These are phyloP conservation scores for Ahaetulla prasina DNA, from an alignment of 2,113 vertebrate species.

Conservation along the genomic window DNA sequence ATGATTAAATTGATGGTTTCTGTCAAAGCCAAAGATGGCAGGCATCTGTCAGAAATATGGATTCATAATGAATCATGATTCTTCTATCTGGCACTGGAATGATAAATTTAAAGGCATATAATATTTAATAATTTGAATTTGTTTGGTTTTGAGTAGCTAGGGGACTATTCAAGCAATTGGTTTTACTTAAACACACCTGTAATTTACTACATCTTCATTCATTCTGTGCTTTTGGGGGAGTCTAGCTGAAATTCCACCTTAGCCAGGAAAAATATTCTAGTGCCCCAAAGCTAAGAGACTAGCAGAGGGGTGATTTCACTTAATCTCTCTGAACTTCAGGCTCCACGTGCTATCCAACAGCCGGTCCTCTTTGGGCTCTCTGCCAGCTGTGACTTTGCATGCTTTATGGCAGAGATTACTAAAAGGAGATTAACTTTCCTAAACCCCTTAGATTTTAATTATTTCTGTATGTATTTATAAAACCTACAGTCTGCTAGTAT, in stretches of 20 bases:
- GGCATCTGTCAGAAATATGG: background rate
- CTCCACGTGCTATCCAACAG: conserved; percentile 67
- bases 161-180: background rate
- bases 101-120: background rate
- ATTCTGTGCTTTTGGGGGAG: background rate
- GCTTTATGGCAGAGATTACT: conserved; percentile 85
- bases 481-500: conserved; percentile 73
- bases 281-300: background rate
- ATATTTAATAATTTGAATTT: background rate
- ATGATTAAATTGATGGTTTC: background rate
- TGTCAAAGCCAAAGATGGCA: background rate
- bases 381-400: conserved; percentile 78
- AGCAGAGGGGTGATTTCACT: conserved; percentile 18
- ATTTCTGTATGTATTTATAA: conserved; percentile 89
- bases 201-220: background rate
- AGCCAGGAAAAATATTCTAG: background rate
- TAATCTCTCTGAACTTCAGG: conserved; percentile 49
- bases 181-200: background rate
- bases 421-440: conserved; percentile 84
- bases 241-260: background rate
- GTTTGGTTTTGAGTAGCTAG: background rate
- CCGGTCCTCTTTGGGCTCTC: conserved; percentile 62
- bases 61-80: background rate
- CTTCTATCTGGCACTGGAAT: background rate
- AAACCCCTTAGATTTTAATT: conserved; percentile 96